Evolutionary conservation across 2,113 vertebrate species (phyloP), one percentile per base, ranked within the genome.

Genomic region (Hoplias malabaricus): DNA sequence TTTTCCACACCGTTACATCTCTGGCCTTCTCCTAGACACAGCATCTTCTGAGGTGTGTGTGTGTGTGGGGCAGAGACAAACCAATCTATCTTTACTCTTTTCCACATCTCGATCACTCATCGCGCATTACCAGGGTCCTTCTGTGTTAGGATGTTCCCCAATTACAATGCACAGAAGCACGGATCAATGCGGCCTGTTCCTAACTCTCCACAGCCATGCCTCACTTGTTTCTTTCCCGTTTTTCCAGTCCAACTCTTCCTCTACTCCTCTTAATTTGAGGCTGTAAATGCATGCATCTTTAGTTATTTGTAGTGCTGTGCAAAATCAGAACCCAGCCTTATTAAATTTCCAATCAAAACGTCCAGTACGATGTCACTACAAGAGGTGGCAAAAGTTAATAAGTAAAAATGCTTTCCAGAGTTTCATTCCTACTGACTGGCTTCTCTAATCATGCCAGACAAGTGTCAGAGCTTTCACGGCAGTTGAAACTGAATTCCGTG

Each of bases 1-100:
- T 88, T 88, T 88, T 86, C 84, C 84, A 86, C 84, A 83, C 84
- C 81, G 48, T 78, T 86, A 83, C 56, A 59, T 84, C 57, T 48
- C 80, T 82, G 83, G 83, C 81, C 69, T 75, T 82, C 81, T 84
- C 82, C 82, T 75, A 75, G 75, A 82, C 68, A 78, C 70, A 34
- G 14, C 83, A 79, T 82, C 43, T 38, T 57, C 23, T 27, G 63
- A 11, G 50, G 46, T 50, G 46, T 19, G 56, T 68, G 25, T 56
- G 56, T 80, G 73, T 79, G 87, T 83, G 85, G 70, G 78, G 57
- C 42, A 2, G 16, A 19, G 77, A 83, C 82, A 90, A 88, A 88
- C 76, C 87, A 83, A 86, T 68, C 53, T 67, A 16, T 84, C 86
- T 85, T 86, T 83, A 84, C 85, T 73, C 73, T 78, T 81, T 13